Conservation (phyloP, 2,888 invertebrate genomes). For the Drosophila diplacantha region DNA sequence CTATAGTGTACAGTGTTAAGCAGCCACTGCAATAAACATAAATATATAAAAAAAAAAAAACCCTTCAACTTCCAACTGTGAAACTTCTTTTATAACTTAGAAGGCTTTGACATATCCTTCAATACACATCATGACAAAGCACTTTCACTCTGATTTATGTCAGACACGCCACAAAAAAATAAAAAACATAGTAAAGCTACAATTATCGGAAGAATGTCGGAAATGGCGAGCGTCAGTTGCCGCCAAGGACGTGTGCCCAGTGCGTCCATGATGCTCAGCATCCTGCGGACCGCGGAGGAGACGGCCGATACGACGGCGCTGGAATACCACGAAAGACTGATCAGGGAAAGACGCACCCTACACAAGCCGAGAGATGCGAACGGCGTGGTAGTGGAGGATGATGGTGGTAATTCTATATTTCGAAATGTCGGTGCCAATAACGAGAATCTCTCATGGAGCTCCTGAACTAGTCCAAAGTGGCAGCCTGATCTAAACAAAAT, state of each 20-base stretch:
- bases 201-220: slow-evolving; percentile 2
- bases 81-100: not conserved
- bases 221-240: not conserved
- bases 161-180: not conserved
- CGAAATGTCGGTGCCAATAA: slow-evolving; percentile 19
- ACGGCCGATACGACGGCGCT: slow-evolving; percentile 33
- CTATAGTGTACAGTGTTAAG: too few species aligned
- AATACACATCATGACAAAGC: not conserved
- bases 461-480: not conserved
- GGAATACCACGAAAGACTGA: slow-evolving; percentile 40
- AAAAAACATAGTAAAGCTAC: not conserved
- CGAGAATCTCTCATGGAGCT: slow-evolving; percentile 11
- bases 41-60: too few species aligned
- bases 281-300: slow-evolving; percentile 22
- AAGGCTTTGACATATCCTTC: not conserved
- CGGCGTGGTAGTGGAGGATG: slow-evolving; percentile 8
- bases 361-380: slow-evolving; percentile 14
- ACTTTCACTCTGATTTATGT: not conserved
- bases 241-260: not conserved
- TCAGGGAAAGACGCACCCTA: slow-evolving; percentile 40
- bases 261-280: slow-evolving; percentile 10
- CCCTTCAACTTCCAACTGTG: not conserved
- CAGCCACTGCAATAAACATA: too few species aligned
- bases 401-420: slow-evolving; percentile 11
- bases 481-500: not conserved